Evolutionary conservation across 2,113 vertebrate genomes (phyloP).

Genomic region (Gymnocephalus cernua): DNA sequence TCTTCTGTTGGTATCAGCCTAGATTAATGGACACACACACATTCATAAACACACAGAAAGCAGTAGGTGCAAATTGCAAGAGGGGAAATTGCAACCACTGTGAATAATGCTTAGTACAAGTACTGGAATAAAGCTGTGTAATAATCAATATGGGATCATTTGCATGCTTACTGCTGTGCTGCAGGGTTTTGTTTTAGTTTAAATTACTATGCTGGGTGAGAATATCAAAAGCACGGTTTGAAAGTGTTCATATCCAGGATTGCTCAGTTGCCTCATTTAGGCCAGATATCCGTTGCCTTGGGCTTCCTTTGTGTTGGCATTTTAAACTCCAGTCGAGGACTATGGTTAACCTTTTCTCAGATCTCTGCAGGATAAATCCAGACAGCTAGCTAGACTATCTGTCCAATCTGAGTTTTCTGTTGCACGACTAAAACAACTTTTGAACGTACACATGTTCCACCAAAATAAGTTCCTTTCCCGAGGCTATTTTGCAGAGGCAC

Average conservation of each 20-base stretch:
- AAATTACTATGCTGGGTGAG: not conserved
- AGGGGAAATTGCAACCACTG: conserved; percentile 24
- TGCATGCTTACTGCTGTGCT: conserved; percentile 34
- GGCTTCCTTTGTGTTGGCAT: too few relatives aligned
- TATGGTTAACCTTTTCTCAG: too few relatives aligned
- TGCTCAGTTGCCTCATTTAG: too few relatives aligned
- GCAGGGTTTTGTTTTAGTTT: not conserved
- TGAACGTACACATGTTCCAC: too few relatives aligned
- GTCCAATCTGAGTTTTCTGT: too few relatives aligned
- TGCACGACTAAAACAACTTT: too few relatives aligned
- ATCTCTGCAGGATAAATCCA: too few relatives aligned
- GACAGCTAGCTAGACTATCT: too few relatives aligned
- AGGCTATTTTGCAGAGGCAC: too few relatives aligned
- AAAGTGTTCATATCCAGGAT: not conserved
- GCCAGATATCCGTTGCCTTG: too few relatives aligned
- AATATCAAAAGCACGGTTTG: not conserved
- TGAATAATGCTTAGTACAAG: conserved; percentile 48
- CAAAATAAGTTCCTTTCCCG: too few relatives aligned
- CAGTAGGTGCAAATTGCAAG: conserved; percentile 37
- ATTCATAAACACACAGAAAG: conserved; percentile 34
- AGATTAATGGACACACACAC: conserved; percentile 47
- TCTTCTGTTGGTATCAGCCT: conserved; percentile 9
- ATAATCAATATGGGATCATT: conserved; percentile 44
- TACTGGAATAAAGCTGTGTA: conserved; percentile 26
- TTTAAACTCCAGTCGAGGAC: too few relatives aligned